Percentiles rank a stretch among this genome's conserved stretches.
phyloP scores from a whole-genome alignment of 2,888 invertebrate genomes.

The Oligia fasciuncula region DNA sequence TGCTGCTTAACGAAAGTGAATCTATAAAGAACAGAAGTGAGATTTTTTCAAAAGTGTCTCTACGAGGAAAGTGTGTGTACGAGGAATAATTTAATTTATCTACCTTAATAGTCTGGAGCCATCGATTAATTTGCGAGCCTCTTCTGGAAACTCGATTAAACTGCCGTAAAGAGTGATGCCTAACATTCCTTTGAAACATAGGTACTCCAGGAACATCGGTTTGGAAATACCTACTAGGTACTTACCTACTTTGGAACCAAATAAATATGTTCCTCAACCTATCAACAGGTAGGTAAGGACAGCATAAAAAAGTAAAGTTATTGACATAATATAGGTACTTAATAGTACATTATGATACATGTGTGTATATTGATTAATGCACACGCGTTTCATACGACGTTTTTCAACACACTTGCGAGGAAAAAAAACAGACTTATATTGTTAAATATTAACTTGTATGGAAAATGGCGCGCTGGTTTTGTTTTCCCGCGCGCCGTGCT shows the following conservation, averaged over 20 bases:
- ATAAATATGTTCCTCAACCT: not conserved
- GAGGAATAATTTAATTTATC: not conserved
- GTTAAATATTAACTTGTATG: no score
- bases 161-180: conserved; percentile 7
- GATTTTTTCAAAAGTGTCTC: no score
- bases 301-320: not conserved
- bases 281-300: not conserved
- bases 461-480: no score
- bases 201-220: not conserved
- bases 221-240: not conserved
- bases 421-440: no score
- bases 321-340: not conserved
- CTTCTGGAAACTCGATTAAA: conserved; percentile 32
- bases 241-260: not conserved
- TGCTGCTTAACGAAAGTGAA: no score
- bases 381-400: no score
- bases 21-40: no score
- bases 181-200: conserved; percentile 22
- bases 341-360: no score
- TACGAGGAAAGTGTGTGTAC: no score
- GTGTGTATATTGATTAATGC: no score
- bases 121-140: conserved; percentile 26
- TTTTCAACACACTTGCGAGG: no score
- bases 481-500: no score
- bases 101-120: not conserved